Percentiles rank a stretch among this genome's conserved stretches.
These are phyloP conservation scores for Drosophila macrospina DNA, from an alignment of 2,888 invertebrate genomes.

Conservation along the genomic window DNA sequence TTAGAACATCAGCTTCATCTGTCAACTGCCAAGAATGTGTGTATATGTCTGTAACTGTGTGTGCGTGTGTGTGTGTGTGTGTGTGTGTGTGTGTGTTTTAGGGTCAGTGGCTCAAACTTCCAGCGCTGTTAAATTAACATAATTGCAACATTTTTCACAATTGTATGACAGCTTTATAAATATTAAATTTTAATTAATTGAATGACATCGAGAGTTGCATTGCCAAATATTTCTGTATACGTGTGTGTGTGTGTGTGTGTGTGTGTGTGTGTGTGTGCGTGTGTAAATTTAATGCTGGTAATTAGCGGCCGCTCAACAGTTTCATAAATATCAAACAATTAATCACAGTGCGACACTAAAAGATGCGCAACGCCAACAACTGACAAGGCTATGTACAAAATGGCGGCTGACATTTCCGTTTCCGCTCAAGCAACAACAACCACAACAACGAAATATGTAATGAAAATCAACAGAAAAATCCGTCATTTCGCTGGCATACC, in stretches of 20 bases:
- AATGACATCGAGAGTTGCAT: constrained; percentile 49
- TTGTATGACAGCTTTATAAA: constrained; percentile 72
- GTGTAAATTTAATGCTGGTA: constrained; percentile 43
- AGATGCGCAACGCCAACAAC: constrained; percentile 13
- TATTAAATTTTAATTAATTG: constrained; percentile 76
- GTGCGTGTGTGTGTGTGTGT: neutral
- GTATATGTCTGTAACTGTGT: no score
- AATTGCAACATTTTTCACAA: constrained; percentile 65
- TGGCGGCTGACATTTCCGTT: constrained; percentile 66
- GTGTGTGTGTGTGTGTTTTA: constrained; percentile 19
- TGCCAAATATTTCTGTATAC: constrained; percentile 9
- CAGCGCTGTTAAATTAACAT: constrained; percentile 59
- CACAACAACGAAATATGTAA: neutral
- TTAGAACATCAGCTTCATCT: constrained; percentile 40
- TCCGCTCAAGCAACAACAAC: constrained; percentile 22
- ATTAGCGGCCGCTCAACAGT: constrained; percentile 53
- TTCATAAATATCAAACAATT: constrained; percentile 62
- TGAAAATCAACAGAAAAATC: neutral
- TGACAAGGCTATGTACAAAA: constrained; percentile 38
- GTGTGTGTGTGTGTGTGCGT: constrained; percentile 6
- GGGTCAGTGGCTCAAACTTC: constrained; percentile 11
- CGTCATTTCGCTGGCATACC: neutral
- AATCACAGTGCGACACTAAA: constrained; percentile 43
- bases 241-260: neutral
- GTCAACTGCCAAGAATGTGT: constrained; percentile 22